These are phyloP conservation scores for Bradysia coprophila DNA, from an alignment of 1,140 invertebrate species.

Conservation along the genomic window DNA sequence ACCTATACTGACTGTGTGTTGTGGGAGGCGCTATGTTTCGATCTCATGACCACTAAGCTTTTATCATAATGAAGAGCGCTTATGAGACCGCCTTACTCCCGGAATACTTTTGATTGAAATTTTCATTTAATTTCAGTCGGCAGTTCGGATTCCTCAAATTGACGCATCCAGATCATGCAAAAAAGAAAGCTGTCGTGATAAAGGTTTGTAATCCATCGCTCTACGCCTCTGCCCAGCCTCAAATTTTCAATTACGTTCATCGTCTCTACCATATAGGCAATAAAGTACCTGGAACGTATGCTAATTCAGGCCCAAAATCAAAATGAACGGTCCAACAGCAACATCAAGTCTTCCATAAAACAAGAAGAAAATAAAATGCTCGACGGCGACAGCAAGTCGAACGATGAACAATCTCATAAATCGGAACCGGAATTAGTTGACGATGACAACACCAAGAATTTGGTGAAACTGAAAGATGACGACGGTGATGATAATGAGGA, in stretches of 20 bases:
- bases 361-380: background rate
- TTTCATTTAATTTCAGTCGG: slow-evolving; percentile 38
- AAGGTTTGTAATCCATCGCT: slow-evolving; percentile 31
- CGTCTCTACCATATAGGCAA: slow-evolving; percentile 27
- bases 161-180: slow-evolving; percentile 49
- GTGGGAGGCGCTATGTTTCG: too few relatives aligned
- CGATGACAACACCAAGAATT: slow-evolving; percentile 7
- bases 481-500: slow-evolving; percentile 9
- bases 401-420: background rate
- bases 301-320: slow-evolving; percentile 53
- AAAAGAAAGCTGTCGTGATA: slow-evolving; percentile 55
- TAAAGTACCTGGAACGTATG: slow-evolving; percentile 70
- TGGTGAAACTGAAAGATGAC: slow-evolving; percentile 9
- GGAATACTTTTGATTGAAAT: background rate
- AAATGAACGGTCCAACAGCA: slow-evolving; percentile 14
- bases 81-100: background rate
- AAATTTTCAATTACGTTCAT: background rate
- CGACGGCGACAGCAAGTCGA: background rate
- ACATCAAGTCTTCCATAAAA: background rate
- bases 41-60: too few relatives aligned
- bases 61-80: background rate
- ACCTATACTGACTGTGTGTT: background rate
- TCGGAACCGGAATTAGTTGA: slow-evolving; percentile 13
- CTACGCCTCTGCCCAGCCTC: slow-evolving; percentile 1
- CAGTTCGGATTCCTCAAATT: slow-evolving; percentile 73